These are phyloP conservation scores for Limanda limanda DNA, from an alignment of 2,113 vertebrate species.

Conservation along the genomic window DNA sequence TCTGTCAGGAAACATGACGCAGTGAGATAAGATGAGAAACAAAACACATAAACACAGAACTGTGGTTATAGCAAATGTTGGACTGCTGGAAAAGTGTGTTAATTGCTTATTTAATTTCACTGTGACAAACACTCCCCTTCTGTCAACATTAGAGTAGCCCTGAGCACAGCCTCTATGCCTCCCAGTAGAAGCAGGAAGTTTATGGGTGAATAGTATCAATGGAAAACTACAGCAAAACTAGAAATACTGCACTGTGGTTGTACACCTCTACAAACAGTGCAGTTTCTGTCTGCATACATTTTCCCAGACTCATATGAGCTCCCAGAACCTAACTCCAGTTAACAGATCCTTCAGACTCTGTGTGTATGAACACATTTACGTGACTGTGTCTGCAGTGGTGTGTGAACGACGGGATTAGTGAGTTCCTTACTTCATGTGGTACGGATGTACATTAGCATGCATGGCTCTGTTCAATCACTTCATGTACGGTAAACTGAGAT, in stretches of 20 bases:
- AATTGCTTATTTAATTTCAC: not conserved
- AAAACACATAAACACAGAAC: not conserved
- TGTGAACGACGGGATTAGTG: not conserved
- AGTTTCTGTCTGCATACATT: too few relatives aligned
- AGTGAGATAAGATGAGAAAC: conserved; percentile 4
- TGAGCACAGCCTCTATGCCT: not conserved
- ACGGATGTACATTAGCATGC: not conserved
- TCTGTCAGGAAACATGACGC: conserved; percentile 33
- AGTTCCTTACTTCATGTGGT: not conserved
- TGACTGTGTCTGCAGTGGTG: not conserved
- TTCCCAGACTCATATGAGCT: too few relatives aligned
- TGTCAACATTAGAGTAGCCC: conserved; percentile 3
- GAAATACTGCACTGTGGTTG: too few relatives aligned
- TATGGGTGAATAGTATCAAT: not conserved
- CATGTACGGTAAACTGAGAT: too few relatives aligned
- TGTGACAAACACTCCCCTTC: not conserved
- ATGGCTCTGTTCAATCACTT: not conserved
- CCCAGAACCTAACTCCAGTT: too few relatives aligned
- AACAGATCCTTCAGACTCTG: too few relatives aligned
- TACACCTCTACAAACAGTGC: too few relatives aligned
- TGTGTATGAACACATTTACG: not conserved
- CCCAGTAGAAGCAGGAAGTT: not conserved
- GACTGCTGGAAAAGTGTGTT: not conserved
- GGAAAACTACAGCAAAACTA: not conserved
- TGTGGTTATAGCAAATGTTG: not conserved